Base-by-base conservation (phyloP, 2,888 invertebrate species). In the Lasioglossum vierecki region DNA sequence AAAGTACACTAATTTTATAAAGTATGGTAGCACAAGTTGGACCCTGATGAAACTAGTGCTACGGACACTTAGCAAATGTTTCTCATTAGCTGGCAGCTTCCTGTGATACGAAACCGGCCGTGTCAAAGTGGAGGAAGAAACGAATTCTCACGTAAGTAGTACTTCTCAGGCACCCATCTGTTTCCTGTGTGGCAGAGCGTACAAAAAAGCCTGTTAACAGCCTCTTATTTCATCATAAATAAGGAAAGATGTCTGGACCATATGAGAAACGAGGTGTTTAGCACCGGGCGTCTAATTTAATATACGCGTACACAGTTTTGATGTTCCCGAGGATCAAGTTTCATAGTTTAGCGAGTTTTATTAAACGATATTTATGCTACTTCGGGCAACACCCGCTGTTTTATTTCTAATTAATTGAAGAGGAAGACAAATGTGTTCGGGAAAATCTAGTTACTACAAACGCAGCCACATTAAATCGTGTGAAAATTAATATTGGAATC, bases 221-320 rank as follows among this genome's bases (percentile, higher is more conserved):
- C 39, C n/a, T 68, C 68, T 68, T 22, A 22, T 68, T 68, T 39
- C 68, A 30, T 41, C 80, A 68, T 80, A 80, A 80, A n/a, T 66
- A 30, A 49, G 70, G 70, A 70, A 70, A 41, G 41, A 70, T 41
- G 70, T 41, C 39, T 41, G 22, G 41, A 13, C 70, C 70, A 70
- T 41, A n/a, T n/a, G 39, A 70, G 39, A 39, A 70, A 39, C 41
- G 41, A 22, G 22, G 68, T 41, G 70, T 70, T 39, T n/a, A 41
- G 13, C 39, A 68, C 39, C 57, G 9, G 11, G 18, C 22, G 39
- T 39, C 68, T 68, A 68, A 68, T 68, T 68, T 68, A 11, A 68
- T 68, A 22, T 68, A 68, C 22, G 18, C 35, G 1, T 22, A 39
- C 6, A 18, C 22, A 39, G 39, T 22, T 22, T 22, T 22, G 8